phyloP scores from a whole-genome alignment of 2,888 invertebrate genomes.

The Erebia aethiops region DNA sequence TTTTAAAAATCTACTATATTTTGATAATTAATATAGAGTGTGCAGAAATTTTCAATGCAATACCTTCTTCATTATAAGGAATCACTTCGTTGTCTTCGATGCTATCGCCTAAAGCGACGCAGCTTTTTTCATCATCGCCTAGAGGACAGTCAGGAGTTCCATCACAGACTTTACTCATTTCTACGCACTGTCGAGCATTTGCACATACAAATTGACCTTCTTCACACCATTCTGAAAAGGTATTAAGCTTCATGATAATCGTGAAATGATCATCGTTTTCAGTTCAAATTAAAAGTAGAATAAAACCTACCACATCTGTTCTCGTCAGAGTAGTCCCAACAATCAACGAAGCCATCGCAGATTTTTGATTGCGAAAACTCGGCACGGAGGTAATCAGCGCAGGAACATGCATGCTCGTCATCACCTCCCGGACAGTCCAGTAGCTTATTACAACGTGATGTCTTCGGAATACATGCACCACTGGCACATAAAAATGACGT shows the following conservation, averaged over 20 bases:
- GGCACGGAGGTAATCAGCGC: slow-evolving; percentile 88
- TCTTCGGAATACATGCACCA: slow-evolving; percentile 85
- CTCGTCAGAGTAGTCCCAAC: slow-evolving; percentile 91
- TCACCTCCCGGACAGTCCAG: slow-evolving; percentile 87
- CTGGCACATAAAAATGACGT: slow-evolving; percentile 84
- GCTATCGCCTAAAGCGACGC: slow-evolving; percentile 85
- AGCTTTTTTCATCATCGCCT: slow-evolving; percentile 90
- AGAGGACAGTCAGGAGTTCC: slow-evolving; percentile 87
- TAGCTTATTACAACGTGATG: slow-evolving; percentile 87
- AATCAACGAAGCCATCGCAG: slow-evolving; percentile 90
- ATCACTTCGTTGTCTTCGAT: slow-evolving; percentile 82
- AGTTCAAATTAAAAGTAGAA: neutral
- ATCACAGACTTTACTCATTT: slow-evolving; percentile 86
- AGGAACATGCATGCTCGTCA: slow-evolving; percentile 88
- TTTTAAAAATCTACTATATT: neutral
- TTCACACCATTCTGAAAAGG: slow-evolving; percentile 86
- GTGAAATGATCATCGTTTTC: neutral
- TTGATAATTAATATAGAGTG: neutral
- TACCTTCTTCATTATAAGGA: slow-evolving; percentile 85
- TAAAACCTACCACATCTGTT: slow-evolving; percentile 85
- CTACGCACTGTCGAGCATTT: slow-evolving; percentile 87
- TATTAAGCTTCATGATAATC: neutral
- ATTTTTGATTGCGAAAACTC: slow-evolving; percentile 88
- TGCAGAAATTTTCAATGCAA: neutral
- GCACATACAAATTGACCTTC: slow-evolving; percentile 89